Conservation (phyloP, 2,797 vertebrate genomes). For the Steatocranus sp. region DNA sequence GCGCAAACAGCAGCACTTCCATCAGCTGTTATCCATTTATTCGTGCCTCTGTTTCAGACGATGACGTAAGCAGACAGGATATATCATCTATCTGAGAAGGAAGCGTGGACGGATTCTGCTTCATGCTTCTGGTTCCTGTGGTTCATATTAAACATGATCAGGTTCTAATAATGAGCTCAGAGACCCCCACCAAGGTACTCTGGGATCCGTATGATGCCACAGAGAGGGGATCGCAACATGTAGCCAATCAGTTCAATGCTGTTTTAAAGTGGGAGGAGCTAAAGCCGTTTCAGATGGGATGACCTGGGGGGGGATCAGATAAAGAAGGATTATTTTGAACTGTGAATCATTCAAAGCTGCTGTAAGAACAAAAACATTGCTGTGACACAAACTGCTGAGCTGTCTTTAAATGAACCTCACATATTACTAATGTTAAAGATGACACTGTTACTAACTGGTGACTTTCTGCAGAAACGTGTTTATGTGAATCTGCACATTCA, state of each 20-base stretch:
- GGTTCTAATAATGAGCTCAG: neutral
- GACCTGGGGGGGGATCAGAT: neutral
- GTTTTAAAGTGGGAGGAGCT: neutral
- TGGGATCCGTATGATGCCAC: neutral
- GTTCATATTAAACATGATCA: neutral
- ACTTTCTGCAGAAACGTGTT: neutral
- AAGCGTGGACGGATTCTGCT: rapidly evolving
- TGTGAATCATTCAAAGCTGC: neutral
- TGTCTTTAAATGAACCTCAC: neutral
- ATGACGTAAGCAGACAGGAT: rapidly evolving
- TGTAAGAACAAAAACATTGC: rapidly evolving
- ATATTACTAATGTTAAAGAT: neutral
- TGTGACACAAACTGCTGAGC: neutral
- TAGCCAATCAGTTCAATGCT: neutral
- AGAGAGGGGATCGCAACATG: rapidly evolving
- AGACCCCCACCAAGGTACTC: neutral
- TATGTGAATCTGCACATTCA: rapidly evolving
- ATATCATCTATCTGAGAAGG: neutral
- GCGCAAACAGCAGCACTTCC: neutral
- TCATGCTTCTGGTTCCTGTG: neutral
- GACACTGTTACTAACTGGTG: neutral
- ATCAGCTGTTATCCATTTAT: neutral
- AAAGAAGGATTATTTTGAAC: neutral
- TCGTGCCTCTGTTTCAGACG: neutral
- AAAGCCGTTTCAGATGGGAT: neutral